Conservation (phyloP, 1,140 invertebrate genomes). For the Drosophila arizonae region DNA sequence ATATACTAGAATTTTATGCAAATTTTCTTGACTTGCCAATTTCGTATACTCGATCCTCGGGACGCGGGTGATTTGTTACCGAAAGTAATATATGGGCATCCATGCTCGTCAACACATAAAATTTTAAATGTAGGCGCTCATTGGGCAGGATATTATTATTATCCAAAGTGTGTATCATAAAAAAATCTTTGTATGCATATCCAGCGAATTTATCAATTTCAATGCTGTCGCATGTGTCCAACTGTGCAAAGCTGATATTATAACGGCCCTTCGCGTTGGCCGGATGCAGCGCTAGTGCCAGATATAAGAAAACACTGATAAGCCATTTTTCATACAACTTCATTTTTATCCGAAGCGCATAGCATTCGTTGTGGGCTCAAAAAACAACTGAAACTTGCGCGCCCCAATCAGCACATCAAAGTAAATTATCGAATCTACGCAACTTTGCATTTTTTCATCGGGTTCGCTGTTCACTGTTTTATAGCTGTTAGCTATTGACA, state of each 20-base stretch:
- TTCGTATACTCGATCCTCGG: constrained; percentile 69
- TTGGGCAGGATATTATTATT: constrained; percentile 61
- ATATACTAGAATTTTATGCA: neutral
- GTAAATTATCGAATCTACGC: neutral
- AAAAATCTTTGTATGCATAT: constrained; percentile 72
- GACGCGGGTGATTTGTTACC: constrained; percentile 51
- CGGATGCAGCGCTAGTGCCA: constrained; percentile 24
- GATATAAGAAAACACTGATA: constrained; percentile 43
- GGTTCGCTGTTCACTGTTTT: too few species aligned
- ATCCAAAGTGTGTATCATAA: constrained; percentile 54
- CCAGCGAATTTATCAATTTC: constrained; percentile 36
- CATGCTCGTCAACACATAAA: constrained; percentile 75
- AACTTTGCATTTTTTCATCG: neutral
- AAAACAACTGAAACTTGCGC: constrained; percentile 23
- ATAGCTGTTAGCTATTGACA: neutral
- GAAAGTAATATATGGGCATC: constrained; percentile 79
- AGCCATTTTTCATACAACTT: constrained; percentile 17
- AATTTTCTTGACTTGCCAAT: constrained; percentile 52
- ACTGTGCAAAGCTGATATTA: constrained; percentile 66
- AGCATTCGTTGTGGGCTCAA: neutral
- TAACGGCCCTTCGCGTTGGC: constrained; percentile 42
- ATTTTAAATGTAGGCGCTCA: constrained; percentile 73
- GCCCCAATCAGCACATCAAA: neutral
- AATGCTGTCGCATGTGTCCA: constrained; percentile 65
- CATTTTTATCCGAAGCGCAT: neutral